phyloP scores from a whole-genome alignment of 2,113 vertebrate species.

The Oncorhynchus gorbuscha region DNA sequence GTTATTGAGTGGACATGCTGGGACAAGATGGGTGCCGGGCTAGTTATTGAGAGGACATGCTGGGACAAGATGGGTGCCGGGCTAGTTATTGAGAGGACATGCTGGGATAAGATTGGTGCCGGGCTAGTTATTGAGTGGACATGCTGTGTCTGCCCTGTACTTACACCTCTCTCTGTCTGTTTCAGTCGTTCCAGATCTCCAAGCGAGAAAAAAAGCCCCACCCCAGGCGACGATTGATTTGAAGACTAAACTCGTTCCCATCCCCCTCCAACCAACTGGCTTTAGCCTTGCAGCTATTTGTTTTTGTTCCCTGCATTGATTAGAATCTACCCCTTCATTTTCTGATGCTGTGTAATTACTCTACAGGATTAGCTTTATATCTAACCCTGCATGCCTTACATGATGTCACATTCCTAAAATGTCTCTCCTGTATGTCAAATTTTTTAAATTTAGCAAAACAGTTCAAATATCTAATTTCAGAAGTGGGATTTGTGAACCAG shows the following conservation, averaged over 20 bases:
- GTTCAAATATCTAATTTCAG: constrained; percentile 2
- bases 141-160: constrained; percentile 22
- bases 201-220: constrained; percentile 69
- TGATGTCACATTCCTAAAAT: constrained; percentile 43
- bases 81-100: neutral
- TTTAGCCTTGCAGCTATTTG: constrained; percentile 35
- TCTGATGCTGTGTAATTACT: neutral
- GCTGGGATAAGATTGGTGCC: neutral
- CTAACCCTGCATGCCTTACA: constrained; percentile 49
- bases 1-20: neutral
- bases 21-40: neutral
- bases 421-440: constrained; percentile 14
- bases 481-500: neutral
- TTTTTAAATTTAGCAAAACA: constrained; percentile 13
- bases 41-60: neutral
- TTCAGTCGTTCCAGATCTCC: constrained; percentile 76
- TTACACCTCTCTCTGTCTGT: constrained; percentile 56
- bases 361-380: neutral
- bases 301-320: neutral
- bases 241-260: constrained; percentile 38
- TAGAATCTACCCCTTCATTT: neutral
- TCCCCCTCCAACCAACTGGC: constrained; percentile 24
- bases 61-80: neutral
- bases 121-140: too few species aligned
- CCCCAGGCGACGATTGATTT: constrained; percentile 61